Conservation (phyloP, 2,797 vertebrate genomes). For the Astyanax mexicanus region DNA sequence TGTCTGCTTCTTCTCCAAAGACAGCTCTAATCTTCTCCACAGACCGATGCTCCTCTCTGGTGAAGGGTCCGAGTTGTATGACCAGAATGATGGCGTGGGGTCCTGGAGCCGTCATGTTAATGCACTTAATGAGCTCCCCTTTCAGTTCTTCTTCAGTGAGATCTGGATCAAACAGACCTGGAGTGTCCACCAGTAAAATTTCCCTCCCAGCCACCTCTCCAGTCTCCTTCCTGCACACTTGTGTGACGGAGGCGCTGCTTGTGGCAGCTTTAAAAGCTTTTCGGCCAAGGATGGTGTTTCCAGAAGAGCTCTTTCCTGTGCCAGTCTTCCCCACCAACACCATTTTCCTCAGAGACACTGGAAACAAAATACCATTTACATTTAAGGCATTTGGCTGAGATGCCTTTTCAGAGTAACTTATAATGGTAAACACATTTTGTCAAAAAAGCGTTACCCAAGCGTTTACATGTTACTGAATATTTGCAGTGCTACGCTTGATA, state of each 20-base stretch:
- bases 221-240: constrained; percentile 38
- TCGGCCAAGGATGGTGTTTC: constrained; percentile 22
- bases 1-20: constrained; percentile 54
- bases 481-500: too few relatives aligned
- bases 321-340: constrained; percentile 5
- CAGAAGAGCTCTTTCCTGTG: too few relatives aligned
- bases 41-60: not conserved
- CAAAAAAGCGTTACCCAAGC: too few relatives aligned
- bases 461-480: too few relatives aligned
- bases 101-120: constrained; percentile 55
- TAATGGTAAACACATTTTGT: too few relatives aligned
- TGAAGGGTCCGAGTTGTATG: constrained; percentile 28
- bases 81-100: constrained; percentile 64
- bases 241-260: constrained; percentile 48
- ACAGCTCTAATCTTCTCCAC: constrained; percentile 43
- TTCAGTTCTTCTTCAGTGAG: too few relatives aligned
- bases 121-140: too few relatives aligned
- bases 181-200: constrained; percentile 52
- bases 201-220: constrained; percentile 45
- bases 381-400: too few relatives aligned
- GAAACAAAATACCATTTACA: too few relatives aligned
- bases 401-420: too few relatives aligned
- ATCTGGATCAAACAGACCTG: too few relatives aligned
- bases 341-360: too few relatives aligned
- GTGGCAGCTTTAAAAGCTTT: constrained; percentile 34